Evolutionary conservation across 2,113 vertebrate species (phyloP).

Genomic region (Actenoides hombroni): DNA sequence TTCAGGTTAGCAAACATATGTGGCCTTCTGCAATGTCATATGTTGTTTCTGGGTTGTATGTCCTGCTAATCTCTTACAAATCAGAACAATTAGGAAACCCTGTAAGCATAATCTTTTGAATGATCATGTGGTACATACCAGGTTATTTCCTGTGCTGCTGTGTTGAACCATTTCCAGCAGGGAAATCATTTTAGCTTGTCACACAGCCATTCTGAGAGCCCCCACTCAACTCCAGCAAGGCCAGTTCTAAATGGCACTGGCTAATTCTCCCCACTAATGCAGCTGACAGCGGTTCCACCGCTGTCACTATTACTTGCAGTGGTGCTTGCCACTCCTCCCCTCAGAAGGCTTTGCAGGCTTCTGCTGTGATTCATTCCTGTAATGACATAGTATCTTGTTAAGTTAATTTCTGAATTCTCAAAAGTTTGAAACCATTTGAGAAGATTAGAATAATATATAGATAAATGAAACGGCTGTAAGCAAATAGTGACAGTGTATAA

Average conservation of each 20-base stretch:
- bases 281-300: neutral
- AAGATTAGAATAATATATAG: neutral
- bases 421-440: neutral
- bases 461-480: neutral
- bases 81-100: neutral
- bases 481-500: neutral
- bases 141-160: neutral
- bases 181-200: neutral
- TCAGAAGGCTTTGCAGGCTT: neutral
- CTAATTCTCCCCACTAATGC: neutral
- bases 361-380: neutral
- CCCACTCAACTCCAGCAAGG: neutral
- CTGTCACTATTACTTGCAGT: neutral
- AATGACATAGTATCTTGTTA: neutral
- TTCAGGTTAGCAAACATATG: neutral
- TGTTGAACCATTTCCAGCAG: neutral
- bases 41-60: neutral
- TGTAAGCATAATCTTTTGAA: neutral
- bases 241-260: neutral
- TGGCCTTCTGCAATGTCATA: accelerated
- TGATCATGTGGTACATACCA: neutral
- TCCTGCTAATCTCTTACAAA: neutral
- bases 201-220: neutral
- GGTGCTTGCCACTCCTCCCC: neutral
- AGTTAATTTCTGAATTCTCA: neutral